A percentile compares a stretch with the other conserved stretches of the same genome.
Conservation (phyloP, 2,797 vertebrate species). For the Thripadectes ignobilis region DNA sequence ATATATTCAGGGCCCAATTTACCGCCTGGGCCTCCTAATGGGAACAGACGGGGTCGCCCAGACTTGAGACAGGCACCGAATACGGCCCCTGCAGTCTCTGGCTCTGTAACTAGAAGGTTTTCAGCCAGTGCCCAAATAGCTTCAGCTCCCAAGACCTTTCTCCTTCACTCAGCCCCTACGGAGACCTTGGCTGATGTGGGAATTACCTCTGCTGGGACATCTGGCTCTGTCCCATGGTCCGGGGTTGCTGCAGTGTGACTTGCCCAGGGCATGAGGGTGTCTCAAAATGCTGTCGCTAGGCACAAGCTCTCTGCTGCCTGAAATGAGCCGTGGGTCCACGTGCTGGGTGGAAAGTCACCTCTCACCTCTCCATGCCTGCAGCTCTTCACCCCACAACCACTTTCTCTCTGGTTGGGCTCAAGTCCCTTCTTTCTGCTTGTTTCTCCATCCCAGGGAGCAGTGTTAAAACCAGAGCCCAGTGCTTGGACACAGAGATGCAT, state of each 20-base stretch:
- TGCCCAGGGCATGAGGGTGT: not conserved
- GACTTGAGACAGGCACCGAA: slow-evolving; percentile 43
- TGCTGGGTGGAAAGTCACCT: not conserved
- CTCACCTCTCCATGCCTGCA: not conserved
- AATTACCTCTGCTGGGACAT: not conserved
- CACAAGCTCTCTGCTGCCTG: not conserved
- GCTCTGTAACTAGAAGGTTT: slow-evolving; percentile 10
- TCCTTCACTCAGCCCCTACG: not conserved
- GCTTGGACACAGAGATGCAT: not conserved
- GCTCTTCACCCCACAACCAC: not conserved
- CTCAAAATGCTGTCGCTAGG: not conserved
- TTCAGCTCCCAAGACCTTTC: slow-evolving; percentile 9
- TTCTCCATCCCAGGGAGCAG: not conserved
- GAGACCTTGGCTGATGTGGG: not conserved
- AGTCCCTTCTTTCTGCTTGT: not conserved
- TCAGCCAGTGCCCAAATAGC: not conserved
- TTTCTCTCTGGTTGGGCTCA: not conserved
- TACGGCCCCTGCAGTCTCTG: not conserved
- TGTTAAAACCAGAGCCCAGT: not conserved
- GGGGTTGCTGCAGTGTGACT: not conserved
- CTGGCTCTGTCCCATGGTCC: not conserved
- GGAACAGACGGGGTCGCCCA: slow-evolving; percentile 56
- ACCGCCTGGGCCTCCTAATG: slow-evolving; percentile 51
- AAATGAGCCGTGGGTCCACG: accelerated
- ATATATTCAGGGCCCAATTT: slow-evolving; percentile 70